phyloP scores from a whole-genome alignment of 2,888 invertebrate species.

The Neoitamus cyanurus region DNA sequence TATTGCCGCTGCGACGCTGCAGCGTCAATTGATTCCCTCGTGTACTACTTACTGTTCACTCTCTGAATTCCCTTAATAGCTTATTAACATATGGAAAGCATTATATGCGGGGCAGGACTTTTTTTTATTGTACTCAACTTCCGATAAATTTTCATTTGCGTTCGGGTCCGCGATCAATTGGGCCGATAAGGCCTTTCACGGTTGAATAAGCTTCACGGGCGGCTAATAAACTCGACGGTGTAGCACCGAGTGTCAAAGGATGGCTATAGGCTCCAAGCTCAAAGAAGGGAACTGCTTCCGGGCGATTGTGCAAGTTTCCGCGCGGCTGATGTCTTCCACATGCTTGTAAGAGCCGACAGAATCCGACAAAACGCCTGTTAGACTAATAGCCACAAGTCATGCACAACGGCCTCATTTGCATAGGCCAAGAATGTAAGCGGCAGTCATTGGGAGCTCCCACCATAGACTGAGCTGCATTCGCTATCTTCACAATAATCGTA shows the following conservation, averaged over 20 bases:
- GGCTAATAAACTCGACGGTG: not conserved
- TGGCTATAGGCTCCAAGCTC: not conserved
- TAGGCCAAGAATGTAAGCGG: not conserved
- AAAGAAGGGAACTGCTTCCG: conserved; percentile 2
- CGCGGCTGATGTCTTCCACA: not conserved
- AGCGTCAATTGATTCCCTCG: not conserved
- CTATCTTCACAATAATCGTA: not conserved
- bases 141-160: conserved; percentile 48
- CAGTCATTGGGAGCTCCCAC: not conserved
- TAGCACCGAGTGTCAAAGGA: not conserved
- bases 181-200: conserved; percentile 41
- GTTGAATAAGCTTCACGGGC: conserved; percentile 4
- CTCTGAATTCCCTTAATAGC: conserved; percentile 24
- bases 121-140: conserved; percentile 47
- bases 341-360: conserved; percentile 11
- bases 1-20: too few relatives aligned
- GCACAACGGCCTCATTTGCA: conserved; percentile 10
- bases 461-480: not conserved
- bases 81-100: conserved; percentile 51
- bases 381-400: conserved; percentile 31
- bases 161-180: conserved; percentile 41
- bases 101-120: conserved; percentile 49
- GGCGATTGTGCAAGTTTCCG: not conserved
- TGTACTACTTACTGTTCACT: not conserved
- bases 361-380: conserved; percentile 9